Conservation (phyloP, 2,113 vertebrate species). For the Tetraodon nigroviridis region DNA sequence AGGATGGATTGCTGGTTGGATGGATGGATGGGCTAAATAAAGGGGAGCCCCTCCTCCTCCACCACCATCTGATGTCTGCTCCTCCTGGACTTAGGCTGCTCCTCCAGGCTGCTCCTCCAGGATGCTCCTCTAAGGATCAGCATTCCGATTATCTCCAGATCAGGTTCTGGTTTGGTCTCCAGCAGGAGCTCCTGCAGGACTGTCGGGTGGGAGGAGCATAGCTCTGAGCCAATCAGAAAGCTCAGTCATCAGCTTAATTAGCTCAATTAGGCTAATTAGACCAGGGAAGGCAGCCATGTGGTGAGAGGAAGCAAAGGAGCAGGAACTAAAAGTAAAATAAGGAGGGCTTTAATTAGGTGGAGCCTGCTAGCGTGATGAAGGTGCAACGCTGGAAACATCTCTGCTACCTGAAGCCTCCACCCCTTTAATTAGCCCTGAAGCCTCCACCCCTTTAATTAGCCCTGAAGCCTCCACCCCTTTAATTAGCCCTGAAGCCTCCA, state of each 20-base stretch:
- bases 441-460: slow-evolving; percentile 78
- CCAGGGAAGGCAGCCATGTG: slow-evolving; percentile 75
- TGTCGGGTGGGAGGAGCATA: slow-evolving; percentile 54
- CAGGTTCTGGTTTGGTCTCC: no score
- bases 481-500: slow-evolving; percentile 76
- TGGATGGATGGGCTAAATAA: slow-evolving; percentile 65
- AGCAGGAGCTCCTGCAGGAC: slow-evolving; percentile 59
- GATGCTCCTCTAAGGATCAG: no score
- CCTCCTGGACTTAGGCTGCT: no score
- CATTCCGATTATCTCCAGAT: no score
- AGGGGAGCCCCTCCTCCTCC: slow-evolving; percentile 58
- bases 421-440: slow-evolving; percentile 77
- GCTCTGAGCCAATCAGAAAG: slow-evolving; percentile 69
- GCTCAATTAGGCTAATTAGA: slow-evolving; percentile 76
- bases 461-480: slow-evolving; percentile 74
- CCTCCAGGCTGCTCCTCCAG: no score
- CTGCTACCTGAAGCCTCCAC: slow-evolving; percentile 71
- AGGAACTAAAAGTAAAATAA: slow-evolving; percentile 80
- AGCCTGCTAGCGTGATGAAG: slow-evolving; percentile 79
- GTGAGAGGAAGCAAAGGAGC: slow-evolving; percentile 76
- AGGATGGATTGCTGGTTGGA: no score
- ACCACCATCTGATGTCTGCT: slow-evolving; percentile 26
- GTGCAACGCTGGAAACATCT: slow-evolving; percentile 75
- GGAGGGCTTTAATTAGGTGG: slow-evolving; percentile 79
- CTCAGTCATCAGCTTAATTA: slow-evolving; percentile 77